Base-by-base conservation (phyloP, 2,888 invertebrate genomes). In the Gryllus longicercus region DNA sequence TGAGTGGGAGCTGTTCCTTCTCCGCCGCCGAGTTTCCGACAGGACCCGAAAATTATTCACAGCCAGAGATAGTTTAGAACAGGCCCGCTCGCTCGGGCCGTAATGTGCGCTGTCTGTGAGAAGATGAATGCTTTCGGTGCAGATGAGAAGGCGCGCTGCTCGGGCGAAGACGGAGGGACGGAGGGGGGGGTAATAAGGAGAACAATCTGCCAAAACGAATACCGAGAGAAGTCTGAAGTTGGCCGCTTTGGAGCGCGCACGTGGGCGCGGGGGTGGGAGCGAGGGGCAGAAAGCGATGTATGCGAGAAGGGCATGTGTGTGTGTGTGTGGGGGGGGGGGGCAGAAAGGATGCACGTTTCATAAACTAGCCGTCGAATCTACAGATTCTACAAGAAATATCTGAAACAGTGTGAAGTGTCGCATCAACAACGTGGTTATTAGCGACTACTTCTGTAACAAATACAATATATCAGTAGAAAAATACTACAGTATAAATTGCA, bases 1-100 rank as follows among this genome's bases (percentile, higher is more conserved):
- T 8, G 38, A 5, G 8, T 8, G 1, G 38, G 38, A 38, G 38
- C 38, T 1, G 38, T 38, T 38, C 38, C 38, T 63, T n/a, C 63
- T n/a, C n/a, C 63, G 63, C 63, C 63, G 63, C 63, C 63, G n/a
- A 63, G 63, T 63, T 63, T 63, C 63, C 63, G 63, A 63, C 63
- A 63, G 63, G 63, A 63, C 63, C 63, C n/a, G 63, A 63, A 63
- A 63, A 63, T 63, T 63, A 63, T 63, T 63, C 63, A 63, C 63
- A 63, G 63, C 63, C 16, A 14, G n/a, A 63, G 63, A 63, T 63
- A 63, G 63, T 63, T 63, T 63, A 63, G 63, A 63, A 63, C 63
- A 63, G 63, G 63, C 63, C 63, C 63, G 63, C 63, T 63, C n/a
- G 12, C 63, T 63, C 63, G 63, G 16, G 63, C 63, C 38, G 38